Evolutionary conservation across 2,888 invertebrate species (phyloP).

Genomic region (Catocala nupta): DNA sequence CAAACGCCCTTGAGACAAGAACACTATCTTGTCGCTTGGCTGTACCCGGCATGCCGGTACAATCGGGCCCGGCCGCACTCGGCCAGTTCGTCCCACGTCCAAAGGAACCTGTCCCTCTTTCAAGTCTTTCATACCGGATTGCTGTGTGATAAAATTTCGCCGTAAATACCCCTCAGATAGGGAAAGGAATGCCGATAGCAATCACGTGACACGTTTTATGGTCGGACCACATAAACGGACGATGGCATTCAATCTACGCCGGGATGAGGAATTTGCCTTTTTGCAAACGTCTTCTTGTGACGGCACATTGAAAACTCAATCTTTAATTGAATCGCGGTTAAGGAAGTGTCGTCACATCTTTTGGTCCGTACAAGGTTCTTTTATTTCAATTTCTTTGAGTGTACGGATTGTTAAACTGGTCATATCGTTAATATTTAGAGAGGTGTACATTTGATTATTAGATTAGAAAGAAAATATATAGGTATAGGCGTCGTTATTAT

Average conservation of each 20-base stretch:
- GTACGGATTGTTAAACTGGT: too few relatives aligned
- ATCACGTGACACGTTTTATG: conserved; percentile 65
- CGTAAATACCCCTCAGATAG: conserved; percentile 65
- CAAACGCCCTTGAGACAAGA: conserved; percentile 31
- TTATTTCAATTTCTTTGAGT: not conserved
- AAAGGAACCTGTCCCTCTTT: conserved; percentile 56
- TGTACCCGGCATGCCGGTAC: conserved; percentile 20
- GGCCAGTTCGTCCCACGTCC: conserved; percentile 59
- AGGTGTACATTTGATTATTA: too few relatives aligned
- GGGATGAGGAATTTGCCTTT: conserved; percentile 39
- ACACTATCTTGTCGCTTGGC: conserved; percentile 29
- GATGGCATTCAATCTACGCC: conserved; percentile 54
- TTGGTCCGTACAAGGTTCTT: conserved; percentile 17
- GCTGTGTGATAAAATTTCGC: conserved; percentile 68
- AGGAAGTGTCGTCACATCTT: conserved; percentile 25
- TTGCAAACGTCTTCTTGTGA: conserved; percentile 38
- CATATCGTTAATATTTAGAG: too few relatives aligned
- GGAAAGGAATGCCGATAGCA: conserved; percentile 65
- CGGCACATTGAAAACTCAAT: conserved; percentile 38
- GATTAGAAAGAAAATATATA: too few relatives aligned
- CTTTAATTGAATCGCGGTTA: conserved; percentile 38
- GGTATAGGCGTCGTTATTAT: too few relatives aligned
- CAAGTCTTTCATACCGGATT: conserved; percentile 55
- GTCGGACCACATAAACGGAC: conserved; percentile 53
- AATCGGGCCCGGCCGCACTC: conserved; percentile 25